These are phyloP conservation scores for Gymnopithys bicolor DNA, from an alignment of 2,797 vertebrate genomes.

Conservation along the genomic window DNA sequence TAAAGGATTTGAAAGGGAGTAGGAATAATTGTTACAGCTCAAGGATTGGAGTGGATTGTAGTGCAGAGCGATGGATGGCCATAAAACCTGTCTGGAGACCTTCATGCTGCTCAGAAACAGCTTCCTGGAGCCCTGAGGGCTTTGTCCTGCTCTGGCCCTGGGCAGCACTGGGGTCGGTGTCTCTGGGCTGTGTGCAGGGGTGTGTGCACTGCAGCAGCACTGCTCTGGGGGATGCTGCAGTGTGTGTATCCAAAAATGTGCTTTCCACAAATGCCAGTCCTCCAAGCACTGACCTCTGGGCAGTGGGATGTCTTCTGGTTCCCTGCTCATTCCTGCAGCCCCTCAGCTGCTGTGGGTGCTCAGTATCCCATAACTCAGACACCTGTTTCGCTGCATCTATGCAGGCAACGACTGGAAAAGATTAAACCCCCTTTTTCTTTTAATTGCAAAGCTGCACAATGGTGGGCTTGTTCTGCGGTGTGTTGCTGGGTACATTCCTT, in stretches of 20 bases:
- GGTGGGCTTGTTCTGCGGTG: background rate
- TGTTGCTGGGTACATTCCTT: background rate
- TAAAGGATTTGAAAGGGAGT: background rate
- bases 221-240: background rate
- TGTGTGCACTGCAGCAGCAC: background rate
- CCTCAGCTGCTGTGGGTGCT: background rate
- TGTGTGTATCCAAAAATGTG: background rate
- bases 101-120: background rate
- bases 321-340: background rate
- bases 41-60: background rate
- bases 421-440: background rate
- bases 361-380: background rate
- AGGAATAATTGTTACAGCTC: background rate
- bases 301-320: background rate
- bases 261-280: background rate
- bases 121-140: background rate
- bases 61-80: background rate
- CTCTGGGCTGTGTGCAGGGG: background rate
- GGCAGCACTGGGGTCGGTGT: background rate
- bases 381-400: background rate
- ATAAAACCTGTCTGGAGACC: background rate
- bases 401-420: background rate
- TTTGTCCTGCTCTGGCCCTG: background rate
- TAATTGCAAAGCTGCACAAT: background rate
- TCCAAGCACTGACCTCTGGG: background rate